Evolutionary conservation across 2,888 invertebrate genomes (phyloP), one percentile per base, ranked within the genome.

Genomic region (Platerodrilus igneus): DNA sequence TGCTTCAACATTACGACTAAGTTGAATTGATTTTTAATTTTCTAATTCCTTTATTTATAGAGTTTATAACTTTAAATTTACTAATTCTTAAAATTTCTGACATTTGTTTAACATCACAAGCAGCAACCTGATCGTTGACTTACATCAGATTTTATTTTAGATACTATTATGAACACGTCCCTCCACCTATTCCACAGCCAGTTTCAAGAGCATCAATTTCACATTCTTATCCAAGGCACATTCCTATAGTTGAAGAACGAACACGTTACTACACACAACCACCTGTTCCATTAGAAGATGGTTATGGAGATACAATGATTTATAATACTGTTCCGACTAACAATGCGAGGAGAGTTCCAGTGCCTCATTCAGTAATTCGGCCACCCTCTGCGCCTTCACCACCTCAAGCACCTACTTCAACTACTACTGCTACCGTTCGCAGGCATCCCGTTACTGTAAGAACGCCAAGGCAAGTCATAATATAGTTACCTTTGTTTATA

Each of bases 371-470:
- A n/a, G n/a, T n/a, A n/a, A n/a, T n/a, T n/a, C n/a, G n/a, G n/a
- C n/a, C n/a, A n/a, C n/a, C n/a, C n/a, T n/a, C n/a, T n/a, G 14
- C 28, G 2, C 5, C 26, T 11, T 8, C 31, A 10, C 42, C 43
- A 10, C 42, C 38, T 7, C 11, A 28, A 4, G 31, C 37, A 3
- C 27, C 46, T 7, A 25, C 39, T 5, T 20, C 43, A 5, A 18
- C 41, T 19, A 25, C 44, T 5, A 40, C 32, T 9, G 30, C 22
- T 1, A 20, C 36, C n/a, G 31, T 40, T 14, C 37, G 47, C 28
- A 33, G 51, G n/a, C 53, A 51, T 45, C 51, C 49, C 2, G 39
- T 54, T 14, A 51, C 52, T 4, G 52, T 54, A 17, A 39, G 51
- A 29, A 52, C 53, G 2, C 51, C 53, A 5, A 54, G 48, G 52